Evolutionary conservation across 2,888 invertebrate genomes (phyloP), one percentile per base, ranked within the genome.

Genomic region (Punctoribates punctum): DNA sequence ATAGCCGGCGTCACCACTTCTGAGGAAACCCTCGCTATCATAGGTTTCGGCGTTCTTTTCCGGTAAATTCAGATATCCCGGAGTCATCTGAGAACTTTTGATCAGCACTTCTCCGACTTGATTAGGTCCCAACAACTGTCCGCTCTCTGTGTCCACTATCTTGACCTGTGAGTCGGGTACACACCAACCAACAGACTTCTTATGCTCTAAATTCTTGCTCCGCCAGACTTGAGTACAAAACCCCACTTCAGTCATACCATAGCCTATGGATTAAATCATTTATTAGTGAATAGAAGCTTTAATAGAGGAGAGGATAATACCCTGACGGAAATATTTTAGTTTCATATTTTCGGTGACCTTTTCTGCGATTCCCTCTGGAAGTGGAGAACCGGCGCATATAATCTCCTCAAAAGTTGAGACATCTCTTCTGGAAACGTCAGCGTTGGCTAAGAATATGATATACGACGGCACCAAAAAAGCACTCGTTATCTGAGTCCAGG

Each of bases 401-500:
- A 73, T 57, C 20, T 73, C 57, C 13, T 60, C 38, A 27, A 74
- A 74, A 27, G 20, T 29, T 3, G 23, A 74, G 20, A 74, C 11
- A 34, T 60, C 60, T 38, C 46, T 46, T 20, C 46, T 42, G 38
- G 65, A 46, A 17, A 38, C 34, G 46, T 60, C 34, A 34, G 46
- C 20, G 23, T 74, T 60, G 51, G 51, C 57, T n/a, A 73, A 34
- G 23, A 11, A 27, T 34, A 54, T 73, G 25, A 51, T 46, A 54
- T 51, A 54, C 15, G 73, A 73, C 13, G 73, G 73, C n/a, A 73
- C 73, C 51, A 73, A 20, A 73, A 73, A 73, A 13, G 73, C 57
- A 29, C 51, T 34, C 29, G 73, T 73, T 42, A 73, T 57, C 73
- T 73, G 20, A 57, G 27, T 20, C n/a, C n/a, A n/a, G n/a, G n/a